phyloP scores from a whole-genome alignment of 2,113 vertebrate genomes.

The Pungitius pungitius region DNA sequence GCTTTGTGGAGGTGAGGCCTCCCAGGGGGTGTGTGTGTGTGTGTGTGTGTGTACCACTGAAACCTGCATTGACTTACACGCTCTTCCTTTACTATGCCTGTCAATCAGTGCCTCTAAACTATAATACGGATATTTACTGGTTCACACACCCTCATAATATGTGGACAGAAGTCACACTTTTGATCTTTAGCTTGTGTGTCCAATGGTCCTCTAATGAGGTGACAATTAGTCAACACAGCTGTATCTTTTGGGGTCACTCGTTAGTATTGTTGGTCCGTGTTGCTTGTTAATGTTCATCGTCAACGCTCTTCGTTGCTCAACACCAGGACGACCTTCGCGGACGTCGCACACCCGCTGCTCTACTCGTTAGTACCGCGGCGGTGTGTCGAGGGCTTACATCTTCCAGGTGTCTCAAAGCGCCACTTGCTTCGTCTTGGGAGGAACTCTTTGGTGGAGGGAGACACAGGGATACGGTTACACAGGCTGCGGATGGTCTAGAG shows the following conservation, averaged over 20 bases:
- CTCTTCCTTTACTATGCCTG: background rate
- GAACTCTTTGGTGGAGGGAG: slow-evolving; percentile 75
- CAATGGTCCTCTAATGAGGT: too few relatives aligned
- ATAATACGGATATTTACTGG: background rate
- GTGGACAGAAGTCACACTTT: background rate
- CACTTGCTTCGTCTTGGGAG: slow-evolving; percentile 67
- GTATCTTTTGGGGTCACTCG: background rate
- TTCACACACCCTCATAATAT: background rate
- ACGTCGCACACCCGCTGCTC: background rate
- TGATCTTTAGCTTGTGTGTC: too few relatives aligned
- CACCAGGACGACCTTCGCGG: background rate
- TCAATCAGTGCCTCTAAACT: background rate
- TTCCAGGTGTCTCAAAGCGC: slow-evolving; percentile 80
- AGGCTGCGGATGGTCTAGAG: slow-evolving; percentile 1
- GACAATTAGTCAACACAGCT: background rate
- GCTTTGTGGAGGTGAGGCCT: slow-evolving; percentile 57
- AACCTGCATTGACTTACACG: background rate
- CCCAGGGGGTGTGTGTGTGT: background rate
- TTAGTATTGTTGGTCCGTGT: background rate
- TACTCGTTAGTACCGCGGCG: slow-evolving; percentile 2
- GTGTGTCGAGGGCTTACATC: slow-evolving; percentile 77
- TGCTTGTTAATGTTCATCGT: background rate
- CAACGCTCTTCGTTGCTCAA: background rate
- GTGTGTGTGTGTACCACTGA: background rate
- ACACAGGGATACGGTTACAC: slow-evolving; percentile 75